Percentiles rank a stretch among this genome's conserved stretches.
These are phyloP conservation scores for Chymomyza caudatula DNA, from an alignment of 2,888 invertebrate species.

Conservation along the genomic window DNA sequence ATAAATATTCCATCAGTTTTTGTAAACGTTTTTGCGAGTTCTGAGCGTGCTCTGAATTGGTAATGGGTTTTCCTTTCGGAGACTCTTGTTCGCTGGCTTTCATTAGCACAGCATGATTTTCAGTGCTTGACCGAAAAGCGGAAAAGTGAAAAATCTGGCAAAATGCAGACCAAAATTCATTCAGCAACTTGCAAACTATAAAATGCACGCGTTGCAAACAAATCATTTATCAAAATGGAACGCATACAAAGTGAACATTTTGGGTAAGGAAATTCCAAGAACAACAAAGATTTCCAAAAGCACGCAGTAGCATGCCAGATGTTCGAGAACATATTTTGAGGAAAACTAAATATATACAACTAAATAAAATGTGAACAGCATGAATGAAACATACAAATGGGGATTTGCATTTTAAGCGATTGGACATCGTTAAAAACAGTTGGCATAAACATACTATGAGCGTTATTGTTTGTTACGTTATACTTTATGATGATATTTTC, in stretches of 20 bases:
- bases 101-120: neutral
- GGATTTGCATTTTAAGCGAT: neutral
- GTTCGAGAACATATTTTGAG: slow-evolving; percentile 3
- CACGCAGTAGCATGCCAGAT: slow-evolving; percentile 35
- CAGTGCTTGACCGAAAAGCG: neutral
- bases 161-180: slow-evolving; percentile 5
- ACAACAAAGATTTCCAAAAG: slow-evolving; percentile 34
- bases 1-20: slow-evolving; percentile 46
- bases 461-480: too few relatives aligned
- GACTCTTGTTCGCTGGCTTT: neutral
- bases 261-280: slow-evolving; percentile 19
- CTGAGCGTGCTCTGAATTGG: neutral
- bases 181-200: slow-evolving; percentile 47
- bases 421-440: too few relatives aligned
- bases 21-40: neutral
- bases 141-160: neutral
- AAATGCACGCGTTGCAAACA: slow-evolving; percentile 64
- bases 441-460: too few relatives aligned
- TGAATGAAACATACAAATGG: slow-evolving; percentile 27
- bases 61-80: neutral
- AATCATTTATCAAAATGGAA: slow-evolving; percentile 12
- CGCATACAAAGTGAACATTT: slow-evolving; percentile 17
- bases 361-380: slow-evolving; percentile 24
- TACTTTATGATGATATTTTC: too few relatives aligned
- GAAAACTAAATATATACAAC: neutral